Evolutionary conservation across 2,888 invertebrate species (phyloP), one percentile per base, ranked within the genome.

Genomic region (Erynnis tages): DNA sequence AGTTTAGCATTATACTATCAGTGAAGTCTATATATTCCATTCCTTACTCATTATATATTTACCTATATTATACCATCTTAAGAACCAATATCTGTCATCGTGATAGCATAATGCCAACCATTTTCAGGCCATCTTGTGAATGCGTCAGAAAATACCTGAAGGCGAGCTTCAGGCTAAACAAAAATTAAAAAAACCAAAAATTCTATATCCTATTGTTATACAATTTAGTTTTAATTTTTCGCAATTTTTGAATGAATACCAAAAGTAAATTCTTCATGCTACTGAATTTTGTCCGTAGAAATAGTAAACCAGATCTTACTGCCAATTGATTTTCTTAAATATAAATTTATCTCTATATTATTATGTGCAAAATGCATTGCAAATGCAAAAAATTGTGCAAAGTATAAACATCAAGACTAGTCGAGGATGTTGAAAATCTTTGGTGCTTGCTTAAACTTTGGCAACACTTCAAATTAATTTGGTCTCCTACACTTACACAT

Each of bases 121-220:
- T 32, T 40, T 40, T 32, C 23, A 49, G 48, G 48, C 48, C 30
- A 49, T 49, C 40, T 29, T 48, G 47, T 48, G 47, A 48, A 49
- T 49, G 48, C 48, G 29, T 49, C 11, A 8, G 29, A 32, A 49
- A 40, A 17, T 49, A 21, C 48, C 48, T 32, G 14, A 49, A 49
- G 29, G 23, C 30, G 10, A 25, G 23, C 40, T 40, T 40, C n/a
- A 25, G 40, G 30, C 40, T 10, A 34, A 49, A 40, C 25, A 10
- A 49, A 49, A 32, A 25, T 11, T 25, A 8, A 49, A 30, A 2
- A 3, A 40, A 49, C 30, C 2, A 23, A 49, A 30, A 49, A 27
- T 2, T 8, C 16, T 23, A 45, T 16, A 27, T 32, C 25, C 35
- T 46, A 46, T 46, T 46, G 25, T 16, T 17, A 4, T 4, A 21